Conservation (phyloP, 1,140 invertebrate species). For the Harpegnathos saltator region DNA sequence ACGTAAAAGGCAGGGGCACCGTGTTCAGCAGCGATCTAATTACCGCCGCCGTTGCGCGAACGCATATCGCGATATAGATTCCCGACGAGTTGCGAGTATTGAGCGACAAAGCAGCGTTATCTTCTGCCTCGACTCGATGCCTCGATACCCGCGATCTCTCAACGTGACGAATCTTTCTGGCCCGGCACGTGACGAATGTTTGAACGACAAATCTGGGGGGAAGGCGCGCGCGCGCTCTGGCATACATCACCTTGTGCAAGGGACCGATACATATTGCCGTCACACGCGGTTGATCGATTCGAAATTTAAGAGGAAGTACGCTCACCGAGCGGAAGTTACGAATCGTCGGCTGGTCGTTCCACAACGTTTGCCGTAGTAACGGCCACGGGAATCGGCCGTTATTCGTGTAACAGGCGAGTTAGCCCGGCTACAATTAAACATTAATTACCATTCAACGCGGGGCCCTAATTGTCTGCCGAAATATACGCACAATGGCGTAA, state of each 20-base stretch:
- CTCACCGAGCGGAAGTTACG: constrained; percentile 61
- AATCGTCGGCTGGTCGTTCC: constrained; percentile 65
- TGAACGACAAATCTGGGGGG: too few relatives aligned
- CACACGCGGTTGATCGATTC: constrained; percentile 40
- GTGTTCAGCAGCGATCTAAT: constrained; percentile 17
- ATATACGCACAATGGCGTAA: constrained; percentile 4
- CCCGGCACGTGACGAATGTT: too few relatives aligned
- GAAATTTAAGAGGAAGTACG: constrained; percentile 56
- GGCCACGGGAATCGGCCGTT: constrained; percentile 43
- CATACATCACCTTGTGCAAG: background rate
- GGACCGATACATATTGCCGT: background rate
- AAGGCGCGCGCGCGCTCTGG: background rate
- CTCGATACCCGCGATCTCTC: too few relatives aligned
- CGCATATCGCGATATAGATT: constrained; percentile 19
- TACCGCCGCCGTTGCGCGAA: background rate
- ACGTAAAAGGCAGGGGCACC: constrained; percentile 22
- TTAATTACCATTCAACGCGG: constrained; percentile 52
- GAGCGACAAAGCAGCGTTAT: background rate
- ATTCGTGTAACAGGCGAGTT: constrained; percentile 53
- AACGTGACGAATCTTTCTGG: too few relatives aligned
- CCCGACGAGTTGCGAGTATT: background rate
- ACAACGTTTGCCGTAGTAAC: constrained; percentile 50
- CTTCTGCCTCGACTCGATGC: background rate
- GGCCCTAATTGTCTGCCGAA: constrained; percentile 34
- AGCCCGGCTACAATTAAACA: constrained; percentile 61